These are phyloP conservation scores for Osmoderma eremita DNA, from an alignment of 2,888 invertebrate species.

Conservation along the genomic window DNA sequence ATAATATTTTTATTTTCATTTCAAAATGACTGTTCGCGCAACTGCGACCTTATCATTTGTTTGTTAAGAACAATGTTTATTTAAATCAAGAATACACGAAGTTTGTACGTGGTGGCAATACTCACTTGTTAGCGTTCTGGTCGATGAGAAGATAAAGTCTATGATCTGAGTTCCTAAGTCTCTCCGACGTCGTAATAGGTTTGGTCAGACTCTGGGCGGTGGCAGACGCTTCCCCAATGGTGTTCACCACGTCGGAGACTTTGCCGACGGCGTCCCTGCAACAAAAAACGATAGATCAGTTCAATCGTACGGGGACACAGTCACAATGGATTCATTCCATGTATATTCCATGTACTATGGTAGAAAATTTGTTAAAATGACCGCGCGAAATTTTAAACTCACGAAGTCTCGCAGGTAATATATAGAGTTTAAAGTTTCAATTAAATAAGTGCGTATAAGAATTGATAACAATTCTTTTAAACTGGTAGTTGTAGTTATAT, in stretches of 20 bases:
- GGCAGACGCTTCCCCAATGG: slow-evolving; percentile 78
- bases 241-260: slow-evolving; percentile 73
- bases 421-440: no score
- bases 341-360: not conserved
- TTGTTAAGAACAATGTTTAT: no score
- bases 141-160: slow-evolving; percentile 68
- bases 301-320: not conserved
- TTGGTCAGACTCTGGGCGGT: slow-evolving; percentile 77
- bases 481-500: not conserved
- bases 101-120: slow-evolving; percentile 3
- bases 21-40: no score
- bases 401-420: slow-evolving; percentile 31
- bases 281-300: slow-evolving; percentile 49
- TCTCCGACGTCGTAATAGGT: slow-evolving; percentile 78
- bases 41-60: no score
- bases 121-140: slow-evolving; percentile 68
- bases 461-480: no score
- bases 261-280: slow-evolving; percentile 71
- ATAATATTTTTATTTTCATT: no score
- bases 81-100: not conserved
- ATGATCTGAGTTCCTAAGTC: slow-evolving; percentile 71
- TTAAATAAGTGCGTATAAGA: no score
- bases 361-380: slow-evolving; percentile 17
- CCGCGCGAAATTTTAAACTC: slow-evolving; percentile 22
- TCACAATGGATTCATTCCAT: not conserved